Conservation (phyloP, 2,888 invertebrate species). For the Microctonus brassicae region DNA sequence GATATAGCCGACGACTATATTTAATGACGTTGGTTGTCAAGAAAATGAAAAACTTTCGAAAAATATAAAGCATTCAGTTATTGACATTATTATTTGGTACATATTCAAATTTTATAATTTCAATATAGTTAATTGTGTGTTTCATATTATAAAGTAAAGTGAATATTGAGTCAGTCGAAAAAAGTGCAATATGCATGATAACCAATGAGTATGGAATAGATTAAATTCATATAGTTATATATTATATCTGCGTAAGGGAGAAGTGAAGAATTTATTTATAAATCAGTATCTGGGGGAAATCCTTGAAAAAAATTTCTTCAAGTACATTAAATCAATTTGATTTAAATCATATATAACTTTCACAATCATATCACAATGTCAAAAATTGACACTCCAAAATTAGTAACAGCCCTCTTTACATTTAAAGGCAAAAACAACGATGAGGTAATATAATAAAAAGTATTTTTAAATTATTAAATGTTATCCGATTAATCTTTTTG, state of each 20-base stretch:
- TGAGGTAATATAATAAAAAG: conserved; percentile 21
- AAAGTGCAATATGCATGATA: background rate
- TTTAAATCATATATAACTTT: background rate
- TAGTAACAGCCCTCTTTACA: conserved; percentile 92
- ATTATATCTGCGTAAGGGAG: conserved; percentile 8
- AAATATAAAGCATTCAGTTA: background rate
- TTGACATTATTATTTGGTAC: background rate
- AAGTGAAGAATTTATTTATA: conserved; percentile 34
- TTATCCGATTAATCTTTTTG: background rate
- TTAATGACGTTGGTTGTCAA: conserved; percentile 6
- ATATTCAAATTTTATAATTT: background rate
- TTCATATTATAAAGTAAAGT: background rate
- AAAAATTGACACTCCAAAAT: conserved; percentile 62
- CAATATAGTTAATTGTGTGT: background rate
- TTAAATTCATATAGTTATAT: background rate
- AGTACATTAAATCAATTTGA: background rate
- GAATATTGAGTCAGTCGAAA: too few species aligned
- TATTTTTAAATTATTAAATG: conserved; percentile 29
- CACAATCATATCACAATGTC: conserved; percentile 52
- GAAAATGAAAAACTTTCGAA: background rate
- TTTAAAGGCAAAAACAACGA: conserved; percentile 94
- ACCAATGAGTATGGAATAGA: background rate
- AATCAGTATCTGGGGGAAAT: conserved; percentile 11
- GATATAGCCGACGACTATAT: conserved; percentile 4
- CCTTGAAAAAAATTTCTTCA: conserved; percentile 4